Evolutionary conservation across 2,797 vertebrate species (phyloP), one percentile per base, ranked within the genome.

Genomic region (Lepus oiostolus): DNA sequence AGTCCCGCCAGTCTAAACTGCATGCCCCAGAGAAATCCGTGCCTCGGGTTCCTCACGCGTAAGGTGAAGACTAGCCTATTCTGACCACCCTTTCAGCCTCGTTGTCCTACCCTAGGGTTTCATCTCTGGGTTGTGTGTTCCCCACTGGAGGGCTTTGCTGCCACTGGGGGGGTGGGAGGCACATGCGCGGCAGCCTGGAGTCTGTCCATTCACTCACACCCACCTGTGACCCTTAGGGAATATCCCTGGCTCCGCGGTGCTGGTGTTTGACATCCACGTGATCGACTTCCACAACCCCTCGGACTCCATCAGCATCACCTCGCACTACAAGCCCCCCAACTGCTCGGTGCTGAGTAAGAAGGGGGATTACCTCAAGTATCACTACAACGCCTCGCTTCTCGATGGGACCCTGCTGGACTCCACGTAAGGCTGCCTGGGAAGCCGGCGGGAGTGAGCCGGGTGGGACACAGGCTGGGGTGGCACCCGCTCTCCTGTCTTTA

Each of bases 231-330:
- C 52, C 86, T 32, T 67, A 99, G 98, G 98, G 32, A 99, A 99
- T 71, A 99, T 99, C 95, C 99, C 99, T 1, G 99, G 99, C 38
- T 99, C 99, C 2, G 99, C 99, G 0, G 99, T 99, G 88, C 98
- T 99, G 97, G 99, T 99, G 63, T 99, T 99, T 89, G 99, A 99
- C 65, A 97, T 99, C 92, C 98, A 99, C 0, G 98, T 99, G 95
- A 98, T 99, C 32, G 99, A 99, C 97, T 99, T 99, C 97, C 99
- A 99, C 98, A 99, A 99, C 97, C 99, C 99, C 0, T 98, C 99
- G 0, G 99, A 99, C 97, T 98, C 94, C 0, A 98, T 99, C 2
- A 97, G 98, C 95, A 90, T 99, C 95, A 99, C 97, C 1, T 98
- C 98, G 58, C 98, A 92, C 21, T 98, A 98, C 95, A 99, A 99